Evolutionary conservation across 1,140 invertebrate genomes (phyloP).

Genomic region (Sycophaga agraensis): DNA sequence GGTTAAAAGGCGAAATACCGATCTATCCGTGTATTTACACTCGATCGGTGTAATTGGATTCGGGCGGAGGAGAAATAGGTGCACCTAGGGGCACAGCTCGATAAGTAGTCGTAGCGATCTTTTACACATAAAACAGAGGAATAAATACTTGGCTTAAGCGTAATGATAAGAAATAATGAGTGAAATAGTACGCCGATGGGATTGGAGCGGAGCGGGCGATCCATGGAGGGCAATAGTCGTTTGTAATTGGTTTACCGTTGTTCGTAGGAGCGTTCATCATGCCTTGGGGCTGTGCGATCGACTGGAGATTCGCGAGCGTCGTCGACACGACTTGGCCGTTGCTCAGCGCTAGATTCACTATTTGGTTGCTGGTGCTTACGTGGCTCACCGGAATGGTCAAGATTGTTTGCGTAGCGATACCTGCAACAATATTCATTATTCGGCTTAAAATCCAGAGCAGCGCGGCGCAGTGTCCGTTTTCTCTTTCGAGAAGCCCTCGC

Average conservation of each 20-base stretch:
- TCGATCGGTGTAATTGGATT: no score
- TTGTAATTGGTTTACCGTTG: constrained; percentile 45
- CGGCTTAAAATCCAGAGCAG: no score
- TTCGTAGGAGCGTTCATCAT: constrained; percentile 63
- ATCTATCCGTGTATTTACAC: no score
- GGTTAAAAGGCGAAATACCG: no score
- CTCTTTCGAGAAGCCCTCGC: no score
- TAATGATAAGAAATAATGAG: constrained; percentile 4
- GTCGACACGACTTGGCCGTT: constrained; percentile 84
- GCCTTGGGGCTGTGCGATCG: constrained; percentile 71
- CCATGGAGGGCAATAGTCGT: not conserved
- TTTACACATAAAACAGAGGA: not conserved
- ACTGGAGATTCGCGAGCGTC: constrained; percentile 77
- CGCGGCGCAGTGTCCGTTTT: no score
- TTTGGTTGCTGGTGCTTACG: constrained; percentile 74
- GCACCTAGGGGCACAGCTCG: no score
- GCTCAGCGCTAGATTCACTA: constrained; percentile 77
- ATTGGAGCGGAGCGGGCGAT: not conserved
- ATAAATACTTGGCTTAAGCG: not conserved
- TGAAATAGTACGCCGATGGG: not conserved
- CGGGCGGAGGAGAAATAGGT: no score
- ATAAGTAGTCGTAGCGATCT: no score
- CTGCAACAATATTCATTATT: no score
- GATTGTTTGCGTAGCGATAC: constrained; percentile 90
- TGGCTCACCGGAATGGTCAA: constrained; percentile 88